A percentile compares a stretch with the other conserved stretches of the same genome.
These are phyloP conservation scores for human DNA, from an alignment of 2,113 vertebrate genomes.

Conservation along the genomic window GRCh38 chr2:14807501-14808000, in stretches of 20 bases:
- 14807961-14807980: slow-evolving; percentile 4
- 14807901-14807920: too few relatives aligned
- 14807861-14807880: not conserved
- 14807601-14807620: not conserved
- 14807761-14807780: not conserved
- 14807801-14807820: not conserved
- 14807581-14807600: not conserved
- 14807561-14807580: not conserved
- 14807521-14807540: not conserved
- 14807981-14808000: not conserved
- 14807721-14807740: not conserved
- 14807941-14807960: not conserved
- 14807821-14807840: not conserved
- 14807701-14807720: not conserved
- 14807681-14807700: not conserved
- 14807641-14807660: not conserved
- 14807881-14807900: not conserved
- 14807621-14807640: not conserved
- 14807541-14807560: not conserved
- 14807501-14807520: accelerated
- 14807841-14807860: not conserved
- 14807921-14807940: not conserved
- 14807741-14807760: not conserved
- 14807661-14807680: not conserved
- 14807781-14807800: not conserved